These are phyloP conservation scores for Halichoeres trimaculatus DNA, from an alignment of 2,113 vertebrate species.

Conservation along the genomic window DNA sequence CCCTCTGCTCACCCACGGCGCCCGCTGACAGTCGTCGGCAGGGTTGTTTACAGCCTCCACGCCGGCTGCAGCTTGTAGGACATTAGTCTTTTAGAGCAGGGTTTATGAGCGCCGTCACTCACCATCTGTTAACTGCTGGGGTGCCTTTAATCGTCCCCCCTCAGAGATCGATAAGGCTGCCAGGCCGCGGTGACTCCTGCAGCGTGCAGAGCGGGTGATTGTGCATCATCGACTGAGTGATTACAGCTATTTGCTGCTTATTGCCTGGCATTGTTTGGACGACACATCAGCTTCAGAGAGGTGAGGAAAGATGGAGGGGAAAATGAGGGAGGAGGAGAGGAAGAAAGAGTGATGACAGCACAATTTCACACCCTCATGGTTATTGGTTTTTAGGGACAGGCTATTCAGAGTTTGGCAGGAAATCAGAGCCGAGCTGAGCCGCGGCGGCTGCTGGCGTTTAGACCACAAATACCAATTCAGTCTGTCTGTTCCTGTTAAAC, in stretches of 20 bases:
- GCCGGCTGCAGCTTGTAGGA: conserved; percentile 53
- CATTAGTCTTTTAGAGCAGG: conserved; percentile 66
- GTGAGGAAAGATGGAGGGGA: neutral
- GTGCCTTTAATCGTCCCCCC: conserved; percentile 47
- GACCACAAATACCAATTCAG: neutral
- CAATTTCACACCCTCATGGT: conserved; percentile 65
- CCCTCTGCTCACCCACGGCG: conserved; percentile 17
- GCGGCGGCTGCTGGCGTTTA: too few species aligned
- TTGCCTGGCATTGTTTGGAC: conserved; percentile 53
- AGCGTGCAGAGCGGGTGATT: conserved; percentile 47
- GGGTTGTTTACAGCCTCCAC: conserved; percentile 48
- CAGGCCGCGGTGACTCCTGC: conserved; percentile 38
- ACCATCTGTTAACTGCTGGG: conserved; percentile 66
- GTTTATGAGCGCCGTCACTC: conserved; percentile 60
- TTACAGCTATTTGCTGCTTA: conserved; percentile 61
- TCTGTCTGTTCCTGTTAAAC: neutral
- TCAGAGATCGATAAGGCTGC: conserved; percentile 61
- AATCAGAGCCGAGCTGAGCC: neutral
- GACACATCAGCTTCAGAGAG: conserved; percentile 33
- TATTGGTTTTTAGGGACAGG: conserved; percentile 59
- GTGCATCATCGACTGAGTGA: conserved; percentile 65
- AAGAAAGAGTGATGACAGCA: conserved; percentile 51
- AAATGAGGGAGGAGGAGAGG: conserved; percentile 29
- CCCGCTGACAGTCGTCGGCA: conserved; percentile 32
- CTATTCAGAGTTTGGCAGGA: conserved; percentile 46